phyloP scores from a whole-genome alignment of 2,113 vertebrate genomes.

The Scopus umbretta region DNA sequence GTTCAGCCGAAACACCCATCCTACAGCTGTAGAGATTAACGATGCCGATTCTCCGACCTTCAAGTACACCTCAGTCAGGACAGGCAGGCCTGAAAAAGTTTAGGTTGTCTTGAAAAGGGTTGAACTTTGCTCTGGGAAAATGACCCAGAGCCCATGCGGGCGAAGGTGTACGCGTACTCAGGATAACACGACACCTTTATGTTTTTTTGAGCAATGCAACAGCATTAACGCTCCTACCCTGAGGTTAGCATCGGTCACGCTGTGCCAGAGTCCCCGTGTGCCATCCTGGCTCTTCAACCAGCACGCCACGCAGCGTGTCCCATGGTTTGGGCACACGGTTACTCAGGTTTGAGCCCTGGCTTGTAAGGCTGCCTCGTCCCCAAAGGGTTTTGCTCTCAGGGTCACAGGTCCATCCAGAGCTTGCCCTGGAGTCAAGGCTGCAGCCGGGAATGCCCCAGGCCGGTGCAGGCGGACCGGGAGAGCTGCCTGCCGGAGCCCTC shows the following conservation, averaged over 20 bases:
- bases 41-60: background rate
- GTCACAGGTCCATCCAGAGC: background rate
- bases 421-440: accelerated
- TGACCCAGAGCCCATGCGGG: background rate
- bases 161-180: background rate
- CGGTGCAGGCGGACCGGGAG: background rate
- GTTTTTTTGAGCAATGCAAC: background rate
- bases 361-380: background rate
- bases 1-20: background rate
- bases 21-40: background rate
- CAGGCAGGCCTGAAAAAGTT: background rate
- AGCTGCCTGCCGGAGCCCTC: background rate
- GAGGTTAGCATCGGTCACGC: accelerated
- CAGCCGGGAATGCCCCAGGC: background rate
- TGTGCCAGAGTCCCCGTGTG: background rate
- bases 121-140: background rate
- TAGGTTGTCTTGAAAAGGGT: background rate
- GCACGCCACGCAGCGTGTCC: accelerated
- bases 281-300: background rate
- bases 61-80: background rate
- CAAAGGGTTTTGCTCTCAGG: background rate
- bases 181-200: background rate
- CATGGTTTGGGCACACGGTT: accelerated
- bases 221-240: background rate
- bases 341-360: background rate